Evolutionary conservation across 2,888 invertebrate genomes (phyloP).

Genomic region (Diplolepis rosae): DNA sequence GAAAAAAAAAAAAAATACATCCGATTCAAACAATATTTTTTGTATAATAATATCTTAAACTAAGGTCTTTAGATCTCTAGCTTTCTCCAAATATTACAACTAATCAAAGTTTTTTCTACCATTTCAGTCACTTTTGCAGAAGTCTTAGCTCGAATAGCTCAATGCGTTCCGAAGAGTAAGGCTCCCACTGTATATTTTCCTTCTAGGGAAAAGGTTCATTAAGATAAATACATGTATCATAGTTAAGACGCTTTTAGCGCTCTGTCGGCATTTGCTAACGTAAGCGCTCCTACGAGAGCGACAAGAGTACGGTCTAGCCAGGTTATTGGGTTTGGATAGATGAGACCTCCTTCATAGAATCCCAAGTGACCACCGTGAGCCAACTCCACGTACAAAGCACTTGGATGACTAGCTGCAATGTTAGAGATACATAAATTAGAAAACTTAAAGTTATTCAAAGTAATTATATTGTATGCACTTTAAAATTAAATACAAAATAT

Average conservation of each 20-base stretch:
- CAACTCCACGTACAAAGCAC: slow-evolving; percentile 85
- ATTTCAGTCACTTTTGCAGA: slow-evolving; percentile 21
- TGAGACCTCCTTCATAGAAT: slow-evolving; percentile 92
- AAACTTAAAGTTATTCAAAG: background rate
- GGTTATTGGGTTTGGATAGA: slow-evolving; percentile 92
- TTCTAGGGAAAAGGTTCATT: slow-evolving; percentile 2
- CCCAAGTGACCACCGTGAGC: slow-evolving; percentile 96
- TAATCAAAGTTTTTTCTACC: background rate
- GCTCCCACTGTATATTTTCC: slow-evolving; percentile 2
- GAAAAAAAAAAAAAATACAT: background rate
- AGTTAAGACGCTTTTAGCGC: slow-evolving; percentile 65
- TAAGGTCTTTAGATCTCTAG: slow-evolving; percentile 9
- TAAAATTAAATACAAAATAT: no score
- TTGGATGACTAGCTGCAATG: slow-evolving; percentile 79
- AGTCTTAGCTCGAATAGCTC: background rate
- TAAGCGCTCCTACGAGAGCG: slow-evolving; percentile 84
- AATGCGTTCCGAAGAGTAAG: background rate
- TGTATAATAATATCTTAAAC: background rate
- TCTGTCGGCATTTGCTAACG: slow-evolving; percentile 76
- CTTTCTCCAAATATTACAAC: background rate
- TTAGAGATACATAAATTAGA: slow-evolving; percentile 32
- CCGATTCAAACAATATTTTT: background rate
- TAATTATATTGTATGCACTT: no score
- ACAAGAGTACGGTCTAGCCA: slow-evolving; percentile 95
- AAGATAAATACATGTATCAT: background rate